These are phyloP conservation scores for Rambutsinella grinnellia DNA, from an alignment of 2,888 invertebrate genomes.

Conservation along the genomic window DNA sequence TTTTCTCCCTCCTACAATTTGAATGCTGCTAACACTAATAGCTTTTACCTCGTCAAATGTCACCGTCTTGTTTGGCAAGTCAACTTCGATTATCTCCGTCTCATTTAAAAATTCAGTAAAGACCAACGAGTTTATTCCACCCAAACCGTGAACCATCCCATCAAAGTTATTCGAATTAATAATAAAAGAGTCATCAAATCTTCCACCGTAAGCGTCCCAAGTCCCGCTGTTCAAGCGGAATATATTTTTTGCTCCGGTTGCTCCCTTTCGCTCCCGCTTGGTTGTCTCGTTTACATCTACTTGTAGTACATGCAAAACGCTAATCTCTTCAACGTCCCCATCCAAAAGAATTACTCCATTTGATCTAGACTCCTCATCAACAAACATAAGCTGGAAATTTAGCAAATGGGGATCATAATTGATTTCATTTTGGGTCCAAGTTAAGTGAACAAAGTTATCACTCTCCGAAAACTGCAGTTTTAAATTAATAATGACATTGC, in stretches of 20 bases:
- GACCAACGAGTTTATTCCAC: slow-evolving; percentile 11
- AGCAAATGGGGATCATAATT: no score
- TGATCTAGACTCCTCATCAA: slow-evolving; percentile 9
- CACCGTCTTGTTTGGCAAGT: neutral
- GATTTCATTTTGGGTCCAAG: no score
- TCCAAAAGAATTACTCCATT: slow-evolving; percentile 5
- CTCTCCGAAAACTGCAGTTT: no score
- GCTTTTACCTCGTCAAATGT: no score
- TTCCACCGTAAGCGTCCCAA: slow-evolving; percentile 16
- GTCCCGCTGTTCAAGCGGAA: slow-evolving; percentile 1
- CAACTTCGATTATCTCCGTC: neutral
- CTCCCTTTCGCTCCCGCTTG: slow-evolving; percentile 2
- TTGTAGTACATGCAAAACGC: slow-evolving; percentile 10
- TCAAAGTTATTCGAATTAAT: neutral
- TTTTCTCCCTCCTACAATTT: slow-evolving; percentile 10
- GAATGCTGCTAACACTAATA: slow-evolving; percentile 8
- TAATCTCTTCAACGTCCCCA: neutral
- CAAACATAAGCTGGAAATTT: no score
- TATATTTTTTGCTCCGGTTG: slow-evolving; percentile 11
- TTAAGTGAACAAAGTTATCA: no score
- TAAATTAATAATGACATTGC: no score
- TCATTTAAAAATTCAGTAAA: neutral
- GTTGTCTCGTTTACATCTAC: no score
- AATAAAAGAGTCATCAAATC: slow-evolving; percentile 11
- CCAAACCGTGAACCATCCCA: slow-evolving; percentile 8